Evolutionary conservation across 2,113 vertebrate species (phyloP), one percentile per base, ranked within the genome.

Genomic region (Anarrhichthys ocellatus): DNA sequence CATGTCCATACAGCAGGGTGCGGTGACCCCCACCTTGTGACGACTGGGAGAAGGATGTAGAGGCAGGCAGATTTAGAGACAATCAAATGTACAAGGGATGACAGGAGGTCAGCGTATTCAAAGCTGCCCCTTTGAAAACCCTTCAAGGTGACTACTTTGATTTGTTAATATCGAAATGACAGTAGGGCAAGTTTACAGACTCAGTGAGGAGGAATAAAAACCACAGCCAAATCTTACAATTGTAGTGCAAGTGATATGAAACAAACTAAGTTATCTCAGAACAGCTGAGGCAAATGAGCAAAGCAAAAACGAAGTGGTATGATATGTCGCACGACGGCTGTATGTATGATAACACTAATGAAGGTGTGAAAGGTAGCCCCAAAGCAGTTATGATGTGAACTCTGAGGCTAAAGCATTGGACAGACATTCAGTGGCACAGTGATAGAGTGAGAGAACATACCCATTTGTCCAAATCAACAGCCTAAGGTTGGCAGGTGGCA

Each of bases 21-120:
- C 97, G 95, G 76, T 97, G 97, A 65, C 97, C 97, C 5, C 97
- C 97, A 1, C 97, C 97, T 92, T 98, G 97, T 44, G 97, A 97
- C 0, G 97, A 98, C 97, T 98, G 78, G 52, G 38, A 52, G 18
- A 69, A 42, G 3, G 29, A 67, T 48, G 36, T 5, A 80, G 34
- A 72, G 40, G 38, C 36, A 42, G 10, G 34, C 9, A 9, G 36
- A 68, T 46, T 18, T 7, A 75, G 15, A 46, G 56, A 85, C 44
- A 90, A 8, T 48, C 11, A 36, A 78, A 73, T 24, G 24, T 62
- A 4, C 2, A 66, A 29, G 24, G 1, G 20, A 34, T 17, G 1
- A 56, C 8, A 20, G 6, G n/a, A 52, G 48, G 24, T 61, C 36
- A 13, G 27, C 1, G 22, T 59, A 66, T 63, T 61, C 9, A 66